Conservation (phyloP, 2,113 vertebrate species). For the Forbesichthys agassizii region DNA sequence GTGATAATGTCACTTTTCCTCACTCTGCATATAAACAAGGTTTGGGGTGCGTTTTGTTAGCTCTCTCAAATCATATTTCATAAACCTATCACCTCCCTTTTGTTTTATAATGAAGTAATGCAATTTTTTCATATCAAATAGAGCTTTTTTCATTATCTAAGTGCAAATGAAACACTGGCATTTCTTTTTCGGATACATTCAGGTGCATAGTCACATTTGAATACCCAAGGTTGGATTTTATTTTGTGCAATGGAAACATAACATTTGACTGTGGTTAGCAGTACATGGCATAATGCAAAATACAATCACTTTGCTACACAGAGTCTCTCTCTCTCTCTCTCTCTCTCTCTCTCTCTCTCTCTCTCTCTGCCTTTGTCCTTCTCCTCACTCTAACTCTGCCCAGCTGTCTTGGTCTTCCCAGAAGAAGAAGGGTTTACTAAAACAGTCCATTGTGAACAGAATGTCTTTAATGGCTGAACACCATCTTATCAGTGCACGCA, state of each 20-base stretch:
- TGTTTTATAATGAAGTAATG: conserved; percentile 36
- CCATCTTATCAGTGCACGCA: conserved; percentile 71
- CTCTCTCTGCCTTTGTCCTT: conserved; percentile 4
- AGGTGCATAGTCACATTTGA: conserved; percentile 60
- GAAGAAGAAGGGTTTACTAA: conserved; percentile 45
- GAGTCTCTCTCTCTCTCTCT: background rate
- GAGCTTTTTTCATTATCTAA: conserved; percentile 23
- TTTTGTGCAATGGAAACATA: conserved; percentile 64
- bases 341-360: conserved; percentile 9
- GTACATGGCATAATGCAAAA: background rate
- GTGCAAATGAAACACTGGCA: conserved; percentile 40
- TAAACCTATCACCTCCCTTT: conserved; percentile 13
- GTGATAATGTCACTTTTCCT: conserved; percentile 6
- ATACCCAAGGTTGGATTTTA: conserved; percentile 53
- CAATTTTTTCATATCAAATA: conserved; percentile 57
- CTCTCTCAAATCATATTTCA: conserved; percentile 13
- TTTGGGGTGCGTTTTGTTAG: conserved; percentile 25
- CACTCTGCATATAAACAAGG: conserved; percentile 2
- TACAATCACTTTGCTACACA: background rate
- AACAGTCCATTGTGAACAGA: conserved; percentile 63
- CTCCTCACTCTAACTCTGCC: conserved; percentile 3
- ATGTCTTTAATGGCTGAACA: conserved; percentile 64
- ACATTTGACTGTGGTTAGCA: conserved; percentile 57
- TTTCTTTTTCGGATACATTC: conserved; percentile 34
- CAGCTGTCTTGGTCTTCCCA: background rate